These are phyloP conservation scores for Athrips mouffetella DNA, from an alignment of 2,888 invertebrate species.

Conservation along the genomic window DNA sequence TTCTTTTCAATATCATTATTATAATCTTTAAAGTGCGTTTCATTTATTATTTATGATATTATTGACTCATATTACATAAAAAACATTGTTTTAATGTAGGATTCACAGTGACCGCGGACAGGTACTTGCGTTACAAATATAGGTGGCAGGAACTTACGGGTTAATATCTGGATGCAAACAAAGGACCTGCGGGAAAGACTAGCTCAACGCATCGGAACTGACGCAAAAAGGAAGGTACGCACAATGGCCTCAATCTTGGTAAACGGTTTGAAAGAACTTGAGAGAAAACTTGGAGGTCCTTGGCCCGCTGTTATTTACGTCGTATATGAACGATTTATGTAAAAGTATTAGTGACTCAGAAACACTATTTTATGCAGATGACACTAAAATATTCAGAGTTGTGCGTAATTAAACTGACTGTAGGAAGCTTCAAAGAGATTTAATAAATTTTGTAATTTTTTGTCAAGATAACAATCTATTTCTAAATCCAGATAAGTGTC, in stretches of 20 bases:
- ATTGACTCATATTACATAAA: too few relatives aligned
- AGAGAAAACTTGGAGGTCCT: too few relatives aligned
- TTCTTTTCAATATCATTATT: not conserved
- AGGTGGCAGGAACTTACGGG: too few relatives aligned
- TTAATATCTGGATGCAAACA: too few relatives aligned
- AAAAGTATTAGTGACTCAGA: not conserved
- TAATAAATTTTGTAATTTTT: not conserved
- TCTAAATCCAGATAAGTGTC: constrained; percentile 6
- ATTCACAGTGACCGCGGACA: too few relatives aligned
- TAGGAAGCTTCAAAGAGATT: not conserved
- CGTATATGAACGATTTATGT: not conserved
- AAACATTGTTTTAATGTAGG: too few relatives aligned
- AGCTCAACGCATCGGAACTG: too few relatives aligned
- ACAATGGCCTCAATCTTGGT: too few relatives aligned
- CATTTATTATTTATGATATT: not conserved
- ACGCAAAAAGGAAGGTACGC: too few relatives aligned
- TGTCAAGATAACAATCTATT: constrained; percentile 1
- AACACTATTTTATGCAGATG: constrained; percentile 1
- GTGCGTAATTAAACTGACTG: not conserved
- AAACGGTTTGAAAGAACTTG: too few relatives aligned
- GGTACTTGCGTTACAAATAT: too few relatives aligned
- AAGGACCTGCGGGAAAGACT: too few relatives aligned
- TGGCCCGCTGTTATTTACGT: not conserved
- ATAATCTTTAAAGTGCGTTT: not conserved
- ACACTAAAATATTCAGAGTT: constrained; percentile 5